Percentiles rank a stretch among this genome's conserved stretches.
These are phyloP conservation scores for Osedax frankpressi DNA, from an alignment of 2,888 invertebrate genomes.

Conservation along the genomic window DNA sequence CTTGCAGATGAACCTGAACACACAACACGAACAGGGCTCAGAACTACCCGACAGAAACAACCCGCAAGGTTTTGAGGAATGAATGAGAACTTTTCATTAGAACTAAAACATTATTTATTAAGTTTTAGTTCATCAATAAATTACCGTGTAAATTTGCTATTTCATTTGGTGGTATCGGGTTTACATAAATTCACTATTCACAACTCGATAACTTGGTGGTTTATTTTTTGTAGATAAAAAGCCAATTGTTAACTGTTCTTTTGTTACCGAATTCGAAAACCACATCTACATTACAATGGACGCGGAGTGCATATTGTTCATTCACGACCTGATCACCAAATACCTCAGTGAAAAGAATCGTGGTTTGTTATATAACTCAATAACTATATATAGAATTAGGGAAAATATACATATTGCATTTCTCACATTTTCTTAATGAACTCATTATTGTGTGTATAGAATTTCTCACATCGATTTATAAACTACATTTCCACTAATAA, in stretches of 20 bases:
- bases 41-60: conserved; percentile 33
- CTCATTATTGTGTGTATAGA: no score
- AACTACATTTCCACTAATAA: not conserved
- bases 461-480: not conserved
- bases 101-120: no score
- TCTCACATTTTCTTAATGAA: no score
- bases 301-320: conserved; percentile 91
- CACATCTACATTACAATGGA: conserved; percentile 92
- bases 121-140: no score
- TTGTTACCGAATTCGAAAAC: conserved; percentile 95
- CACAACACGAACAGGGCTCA: conserved; percentile 72
- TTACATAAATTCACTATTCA: no score
- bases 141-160: no score
- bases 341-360: conserved; percentile 81
- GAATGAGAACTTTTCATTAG: no score
- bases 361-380: no score
- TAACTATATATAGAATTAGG: no score
- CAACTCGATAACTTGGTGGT: no score
- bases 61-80: not conserved
- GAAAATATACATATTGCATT: no score
- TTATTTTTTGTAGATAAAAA: conserved; percentile 49
- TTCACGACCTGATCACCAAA: conserved; percentile 88
- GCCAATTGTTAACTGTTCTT: conserved; percentile 84
- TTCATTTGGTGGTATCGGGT: no score
- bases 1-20: conserved; percentile 78